phyloP scores from a whole-genome alignment of 2,113 vertebrate genomes.

The Gobio gobio region DNA sequence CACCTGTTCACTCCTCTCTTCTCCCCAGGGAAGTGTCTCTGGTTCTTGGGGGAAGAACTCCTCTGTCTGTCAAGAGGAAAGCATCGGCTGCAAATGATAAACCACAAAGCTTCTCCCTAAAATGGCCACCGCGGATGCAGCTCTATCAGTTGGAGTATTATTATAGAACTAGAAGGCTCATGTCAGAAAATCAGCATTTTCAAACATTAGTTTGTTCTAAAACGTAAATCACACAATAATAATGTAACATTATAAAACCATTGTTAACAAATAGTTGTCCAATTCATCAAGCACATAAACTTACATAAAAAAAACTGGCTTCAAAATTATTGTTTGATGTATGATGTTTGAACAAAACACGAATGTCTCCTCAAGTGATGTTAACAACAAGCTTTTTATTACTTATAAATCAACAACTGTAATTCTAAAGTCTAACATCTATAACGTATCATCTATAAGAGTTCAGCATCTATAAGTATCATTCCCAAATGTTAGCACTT shows the following conservation, averaged over 20 bases:
- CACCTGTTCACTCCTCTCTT: constrained; percentile 32
- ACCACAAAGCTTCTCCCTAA: constrained; percentile 10
- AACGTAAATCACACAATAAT: neutral
- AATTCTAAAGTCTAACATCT: neutral
- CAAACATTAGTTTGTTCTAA: neutral
- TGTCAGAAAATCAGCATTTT: neutral
- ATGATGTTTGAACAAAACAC: neutral
- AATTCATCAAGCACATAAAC: neutral
- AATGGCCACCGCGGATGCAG: neutral
- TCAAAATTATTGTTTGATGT: neutral
- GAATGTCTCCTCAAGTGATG: too few species aligned
- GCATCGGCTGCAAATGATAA: neutral
- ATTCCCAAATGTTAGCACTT: neutral
- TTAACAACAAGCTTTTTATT: neutral
- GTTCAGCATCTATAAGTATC: too few species aligned
- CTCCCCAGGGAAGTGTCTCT: constrained; percentile 30
- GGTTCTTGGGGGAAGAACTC: constrained; percentile 25
- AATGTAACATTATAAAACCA: neutral
- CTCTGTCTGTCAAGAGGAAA: constrained; percentile 28
- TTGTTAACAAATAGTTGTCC: neutral
- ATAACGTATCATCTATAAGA: too few species aligned
- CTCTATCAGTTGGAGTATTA: neutral
- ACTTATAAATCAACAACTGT: neutral
- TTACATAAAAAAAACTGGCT: neutral
- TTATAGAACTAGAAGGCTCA: neutral